Conservation (phyloP, 2,888 invertebrate genomes). For the Aricia artaxerxes region DNA sequence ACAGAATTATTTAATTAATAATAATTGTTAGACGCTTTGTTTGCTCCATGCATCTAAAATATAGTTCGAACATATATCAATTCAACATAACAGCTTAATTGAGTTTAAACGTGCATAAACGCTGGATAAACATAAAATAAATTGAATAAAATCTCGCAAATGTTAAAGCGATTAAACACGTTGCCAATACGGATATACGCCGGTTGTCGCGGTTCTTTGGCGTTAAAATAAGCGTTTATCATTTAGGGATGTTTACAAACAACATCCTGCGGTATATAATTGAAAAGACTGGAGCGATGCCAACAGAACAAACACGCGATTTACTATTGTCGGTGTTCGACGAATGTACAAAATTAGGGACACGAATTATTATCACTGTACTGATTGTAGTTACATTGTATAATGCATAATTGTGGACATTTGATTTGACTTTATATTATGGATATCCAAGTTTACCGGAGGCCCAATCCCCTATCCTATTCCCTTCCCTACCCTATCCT, state of each 20-base stretch:
- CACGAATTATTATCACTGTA: slow-evolving; percentile 11
- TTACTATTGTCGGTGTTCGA: slow-evolving; percentile 47
- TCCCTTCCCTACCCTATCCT: too few relatives aligned
- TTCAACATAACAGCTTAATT: neutral
- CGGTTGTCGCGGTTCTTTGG: slow-evolving; percentile 71
- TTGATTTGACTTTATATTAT: neutral
- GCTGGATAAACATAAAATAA: slow-evolving; percentile 42
- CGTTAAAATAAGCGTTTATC: slow-evolving; percentile 78
- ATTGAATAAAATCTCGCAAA: slow-evolving; percentile 59
- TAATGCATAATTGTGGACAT: neutral
- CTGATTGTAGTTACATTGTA: too few relatives aligned
- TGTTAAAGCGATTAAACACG: slow-evolving; percentile 61
- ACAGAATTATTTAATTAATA: too few relatives aligned
- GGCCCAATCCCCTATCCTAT: too few relatives aligned
- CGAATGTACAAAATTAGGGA: slow-evolving; percentile 45
- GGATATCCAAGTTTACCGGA: too few relatives aligned
- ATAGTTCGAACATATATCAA: neutral
- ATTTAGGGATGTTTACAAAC: slow-evolving; percentile 77
- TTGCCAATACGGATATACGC: slow-evolving; percentile 69
- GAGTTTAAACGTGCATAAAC: neutral
- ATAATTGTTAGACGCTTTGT: too few relatives aligned
- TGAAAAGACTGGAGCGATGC: slow-evolving; percentile 77
- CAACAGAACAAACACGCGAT: slow-evolving; percentile 58
- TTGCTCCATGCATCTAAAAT: neutral
- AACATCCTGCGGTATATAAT: slow-evolving; percentile 70